Base-by-base conservation (phyloP, 2,797 vertebrate genomes). In the Phoeniculus purpureus region DNA sequence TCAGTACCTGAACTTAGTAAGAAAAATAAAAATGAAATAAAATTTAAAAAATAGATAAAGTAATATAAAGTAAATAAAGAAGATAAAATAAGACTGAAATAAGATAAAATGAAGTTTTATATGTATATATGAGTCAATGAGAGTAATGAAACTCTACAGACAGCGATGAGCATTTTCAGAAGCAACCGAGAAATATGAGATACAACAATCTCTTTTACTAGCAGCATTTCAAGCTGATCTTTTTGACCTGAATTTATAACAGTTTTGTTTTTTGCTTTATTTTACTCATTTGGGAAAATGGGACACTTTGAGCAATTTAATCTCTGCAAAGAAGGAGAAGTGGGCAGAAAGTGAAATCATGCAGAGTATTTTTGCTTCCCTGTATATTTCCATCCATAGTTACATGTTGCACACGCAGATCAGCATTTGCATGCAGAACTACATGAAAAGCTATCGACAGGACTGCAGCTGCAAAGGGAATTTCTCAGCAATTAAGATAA, bases 401-500 rank as follows among this genome's bases (percentile, higher is more conserved):
- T 31, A 12, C 7, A 4, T 10, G 13, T 10, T 45, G 22, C 12
- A 12, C 31, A 15, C 16, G 3, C 13, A 59, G 40, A 29, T 20
- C 23, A 32, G 20, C 6, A 19, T 5, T 17, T 1, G 5, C 15
- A 37, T 26, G 29, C 10, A 32, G 25, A 43, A 43, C 37, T 5
- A 1, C 14, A 26, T 14, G 45, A 52, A 40, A 56, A 27, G 45
- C 11, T 5, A 47, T 17, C 71, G 66, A 3, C 2, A 22, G 16
- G 3, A 58, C 5, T 6, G 31, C 27, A 40, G 37, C 29, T 43
- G 25, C 40, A 83, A 83, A 87, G 79, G 15, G 22, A 85, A 73
- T 82, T 62, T 86, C 51, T 73, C 50, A 3, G 66, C 8, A 67
- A 64, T 58, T 91, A 87, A 93, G 81, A 90, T 73, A 94, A 92